These are phyloP conservation scores for Thalassarche chlororhynchos DNA, from an alignment of 2,113 vertebrate genomes.

Conservation along the genomic window DNA sequence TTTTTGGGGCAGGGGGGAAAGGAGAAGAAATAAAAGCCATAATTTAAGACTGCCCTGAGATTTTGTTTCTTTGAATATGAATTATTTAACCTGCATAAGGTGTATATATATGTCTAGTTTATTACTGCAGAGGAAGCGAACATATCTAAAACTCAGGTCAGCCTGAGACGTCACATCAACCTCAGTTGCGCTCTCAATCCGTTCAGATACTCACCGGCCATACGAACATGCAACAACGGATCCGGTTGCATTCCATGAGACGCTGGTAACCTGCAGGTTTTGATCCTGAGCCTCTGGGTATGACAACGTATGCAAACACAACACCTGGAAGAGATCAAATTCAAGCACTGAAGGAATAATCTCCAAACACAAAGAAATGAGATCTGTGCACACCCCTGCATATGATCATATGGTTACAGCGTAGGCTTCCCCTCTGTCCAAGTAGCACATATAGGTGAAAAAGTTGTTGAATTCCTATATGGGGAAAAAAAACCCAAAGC, in stretches of 20 bases:
- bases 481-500: background rate
- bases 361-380: background rate
- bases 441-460: background rate
- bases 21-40: background rate
- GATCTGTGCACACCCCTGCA: background rate
- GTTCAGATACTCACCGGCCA: constrained; percentile 80
- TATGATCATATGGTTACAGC: fast-evolving
- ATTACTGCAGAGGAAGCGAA: background rate
- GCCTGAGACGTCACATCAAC: background rate
- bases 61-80: background rate
- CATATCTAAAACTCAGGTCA: background rate
- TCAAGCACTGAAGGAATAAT: background rate
- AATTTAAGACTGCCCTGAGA: background rate
- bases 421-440: background rate
- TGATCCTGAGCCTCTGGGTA: constrained; percentile 78
- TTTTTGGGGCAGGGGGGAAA: background rate
- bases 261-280: constrained; percentile 84
- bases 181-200: background rate
- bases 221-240: constrained; percentile 89
- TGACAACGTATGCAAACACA: constrained; percentile 79
- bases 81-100: background rate
- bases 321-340: constrained; percentile 76
- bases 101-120: background rate
- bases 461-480: background rate
- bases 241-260: constrained; percentile 91